Percentiles rank a stretch among this genome's conserved stretches.
Evolutionary conservation across 2,888 invertebrate species (phyloP).

Genomic region (Kryphioiulus occultus): DNA sequence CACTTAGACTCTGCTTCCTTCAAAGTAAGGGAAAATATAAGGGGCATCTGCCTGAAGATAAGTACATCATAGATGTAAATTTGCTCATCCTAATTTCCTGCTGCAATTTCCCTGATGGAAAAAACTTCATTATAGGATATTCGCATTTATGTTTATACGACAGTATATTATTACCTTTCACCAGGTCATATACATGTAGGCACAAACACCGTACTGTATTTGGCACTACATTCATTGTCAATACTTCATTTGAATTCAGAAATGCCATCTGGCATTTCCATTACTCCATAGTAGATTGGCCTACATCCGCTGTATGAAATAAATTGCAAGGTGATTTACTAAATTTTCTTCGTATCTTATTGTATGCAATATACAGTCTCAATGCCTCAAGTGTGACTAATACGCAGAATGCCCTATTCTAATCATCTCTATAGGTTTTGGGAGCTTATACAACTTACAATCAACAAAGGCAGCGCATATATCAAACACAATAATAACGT

Average conservation of each 20-base stretch:
- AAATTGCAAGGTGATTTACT: neutral
- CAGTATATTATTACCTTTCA: neutral
- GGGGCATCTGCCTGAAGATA: neutral
- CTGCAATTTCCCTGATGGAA: neutral
- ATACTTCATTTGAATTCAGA: neutral
- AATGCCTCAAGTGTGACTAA: neutral
- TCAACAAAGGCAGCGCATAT: neutral
- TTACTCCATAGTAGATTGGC: neutral
- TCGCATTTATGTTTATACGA: neutral
- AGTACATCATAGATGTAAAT: neutral
- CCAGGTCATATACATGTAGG: neutral
- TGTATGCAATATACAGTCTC: neutral
- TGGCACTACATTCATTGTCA: neutral
- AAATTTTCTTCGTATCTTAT: neutral
- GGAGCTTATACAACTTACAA: neutral
- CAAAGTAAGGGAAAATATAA: neutral
- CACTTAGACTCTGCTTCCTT: neutral
- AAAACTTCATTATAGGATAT: neutral
- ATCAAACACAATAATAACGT: neutral
- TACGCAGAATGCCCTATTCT: neutral
- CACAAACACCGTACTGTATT: neutral
- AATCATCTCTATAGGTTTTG: neutral
- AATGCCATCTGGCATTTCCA: neutral
- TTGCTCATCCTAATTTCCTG: neutral
- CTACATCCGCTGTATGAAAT: neutral